Evolutionary conservation across 1,140 invertebrate genomes (phyloP), one percentile per base, ranked within the genome.

Genomic region (Ptiloglossa arizonensis): DNA sequence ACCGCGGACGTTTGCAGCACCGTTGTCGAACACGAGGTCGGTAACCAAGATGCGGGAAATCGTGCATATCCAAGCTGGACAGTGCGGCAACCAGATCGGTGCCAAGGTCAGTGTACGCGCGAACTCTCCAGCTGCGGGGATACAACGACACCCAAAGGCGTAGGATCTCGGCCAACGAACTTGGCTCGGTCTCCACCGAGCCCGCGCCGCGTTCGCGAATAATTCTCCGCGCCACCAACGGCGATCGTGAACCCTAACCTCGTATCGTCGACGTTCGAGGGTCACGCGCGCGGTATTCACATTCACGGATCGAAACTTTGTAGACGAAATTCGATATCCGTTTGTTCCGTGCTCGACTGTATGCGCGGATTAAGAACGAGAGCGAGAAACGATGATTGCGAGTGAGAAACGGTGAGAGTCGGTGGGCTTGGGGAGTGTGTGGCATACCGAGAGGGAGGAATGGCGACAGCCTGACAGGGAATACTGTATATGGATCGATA

Each of bases 21-120:
- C 41, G 38, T 35, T 5, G n/a, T 44, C 4, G 15, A 19, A 46
- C 44, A 41, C n/a, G 5, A 54, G 35, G 0, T 2, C 44, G 38
- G 9, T 29, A 17, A n/a, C 15, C 27, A 95, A 94, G 91, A 98
- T 98, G 97, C 95, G 97, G 90, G 97, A 98, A 95, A 98, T 98
- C 80, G 96, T 98, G 71, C 97, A 98, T 87, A 93, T 98, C 29
- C 97, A 98, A 93, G 96, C 95, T 74, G 97, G 97, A 57, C 97
- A 98, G 89, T 98, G 97, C 90, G 97, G 97, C 67, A 98, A 98
- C 92, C 97, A 98, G 93, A 98, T 98, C 87, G 97, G 97, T 87
- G 95, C 96, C 74, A 97, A 97, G 95, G 96, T 97, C 80, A 86
- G 79, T 84, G 52, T 62, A 2, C 2, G 3, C 3, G 5, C 59